These are phyloP conservation scores for Lomographa bimaculata DNA, from an alignment of 2,888 invertebrate genomes.

Conservation along the genomic window DNA sequence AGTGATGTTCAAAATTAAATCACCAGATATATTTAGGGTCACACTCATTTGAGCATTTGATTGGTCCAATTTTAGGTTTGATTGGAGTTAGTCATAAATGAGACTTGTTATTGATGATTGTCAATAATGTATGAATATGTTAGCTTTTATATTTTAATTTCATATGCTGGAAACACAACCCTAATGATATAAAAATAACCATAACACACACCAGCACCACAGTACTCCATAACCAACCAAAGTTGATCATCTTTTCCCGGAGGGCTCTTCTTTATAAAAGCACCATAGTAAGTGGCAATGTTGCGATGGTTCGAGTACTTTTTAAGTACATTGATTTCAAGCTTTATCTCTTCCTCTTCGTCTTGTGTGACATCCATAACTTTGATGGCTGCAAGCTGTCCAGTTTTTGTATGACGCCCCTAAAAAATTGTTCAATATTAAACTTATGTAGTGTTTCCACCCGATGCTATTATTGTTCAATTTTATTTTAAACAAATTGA, in stretches of 20 bases:
- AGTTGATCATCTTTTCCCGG: conserved; percentile 99
- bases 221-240: conserved; percentile 99
- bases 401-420: conserved; percentile 99
- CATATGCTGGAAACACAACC: no score
- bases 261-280: conserved; percentile 99
- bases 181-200: conserved; percentile 1
- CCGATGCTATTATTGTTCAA: no score
- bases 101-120: no score
- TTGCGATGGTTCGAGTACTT: conserved; percentile 99
- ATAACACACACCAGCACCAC: conserved; percentile 91
- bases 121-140: no score
- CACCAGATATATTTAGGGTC: no score
- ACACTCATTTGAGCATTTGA: no score
- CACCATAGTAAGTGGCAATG: conserved; percentile 99
- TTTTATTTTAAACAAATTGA: no score
- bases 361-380: conserved; percentile 99
- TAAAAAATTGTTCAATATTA: conserved; percentile 57
- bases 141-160: no score
- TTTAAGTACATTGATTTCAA: conserved; percentile 99
- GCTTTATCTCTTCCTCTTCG: conserved; percentile 99
- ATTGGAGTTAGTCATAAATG: no score
- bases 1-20: no score
- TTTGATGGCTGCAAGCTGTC: conserved; percentile 99
- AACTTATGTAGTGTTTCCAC: no score
- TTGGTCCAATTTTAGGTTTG: no score